Conservation (phyloP, 2,797 vertebrate genomes). For the Ptychadena robeensis region DNA sequence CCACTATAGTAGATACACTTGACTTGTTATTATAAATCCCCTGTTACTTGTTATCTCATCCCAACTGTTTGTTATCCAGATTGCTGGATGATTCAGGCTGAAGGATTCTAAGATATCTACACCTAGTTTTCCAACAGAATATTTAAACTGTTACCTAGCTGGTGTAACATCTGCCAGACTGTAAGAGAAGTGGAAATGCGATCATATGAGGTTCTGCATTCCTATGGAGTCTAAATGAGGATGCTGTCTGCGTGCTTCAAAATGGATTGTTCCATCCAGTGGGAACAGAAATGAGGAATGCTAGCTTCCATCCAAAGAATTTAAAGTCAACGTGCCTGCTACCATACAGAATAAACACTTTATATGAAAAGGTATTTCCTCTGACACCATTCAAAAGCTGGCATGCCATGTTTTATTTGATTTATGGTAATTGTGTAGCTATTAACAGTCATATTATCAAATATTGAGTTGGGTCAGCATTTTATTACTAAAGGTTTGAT, state of each 20-base stretch:
- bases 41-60: constrained; percentile 4
- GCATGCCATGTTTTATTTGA: neutral
- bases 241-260: constrained; percentile 43
- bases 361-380: constrained; percentile 16
- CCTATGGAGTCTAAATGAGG: constrained; percentile 38
- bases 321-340: constrained; percentile 32
- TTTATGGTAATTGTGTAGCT: neutral
- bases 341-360: constrained; percentile 36
- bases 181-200: constrained; percentile 23
- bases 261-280: constrained; percentile 18
- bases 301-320: constrained; percentile 41
- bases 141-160: constrained; percentile 12
- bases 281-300: constrained; percentile 28
- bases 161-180: constrained; percentile 6
- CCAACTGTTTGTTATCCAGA: constrained; percentile 32
- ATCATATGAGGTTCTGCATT: constrained; percentile 48
- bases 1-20: neutral
- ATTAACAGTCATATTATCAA: neutral
- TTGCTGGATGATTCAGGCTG: constrained; percentile 20
- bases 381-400: neutral
- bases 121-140: constrained; percentile 7
- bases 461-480: neutral
- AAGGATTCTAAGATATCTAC: constrained; percentile 37
- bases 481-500: neutral
- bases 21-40: no score